Base-by-base conservation (phyloP, 2,888 invertebrate genomes). In the Danaus chrysippus region DNA sequence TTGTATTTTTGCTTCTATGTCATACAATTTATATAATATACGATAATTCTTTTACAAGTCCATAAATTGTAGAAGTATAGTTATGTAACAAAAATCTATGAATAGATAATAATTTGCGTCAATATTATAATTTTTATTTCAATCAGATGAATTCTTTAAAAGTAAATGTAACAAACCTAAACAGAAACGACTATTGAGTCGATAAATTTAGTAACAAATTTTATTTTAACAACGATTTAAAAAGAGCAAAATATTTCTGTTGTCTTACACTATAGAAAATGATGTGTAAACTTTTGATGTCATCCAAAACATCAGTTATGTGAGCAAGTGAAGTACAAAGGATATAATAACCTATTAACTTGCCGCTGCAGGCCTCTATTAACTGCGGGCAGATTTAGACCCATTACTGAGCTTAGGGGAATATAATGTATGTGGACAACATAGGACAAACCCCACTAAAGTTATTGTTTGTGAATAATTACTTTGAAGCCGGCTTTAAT, bases 311-410 rank as follows among this genome's bases (percentile, higher is more conserved):
- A 17, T 11, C 49, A 49, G 10, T 17, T 10, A 10, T 17, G 49
- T 49, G 11, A 49, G 49, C 17, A 49, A 49, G n/a, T 10, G 17
- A 49, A 49, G 1, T 34, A 49, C 49, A 49, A 17, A 49, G 49
- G 49, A 49, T 11, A 49, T 49, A 49, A 49, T 17, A n/a, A 17
- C 17, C 17, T 49, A 49, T 15, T 49, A 49, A 15, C 17, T 49
- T 10, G 49, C 49, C 17, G 1, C 49, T 49, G 49, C 17, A 15
- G 49, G 17, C 49, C 49, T 49, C 49, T 10, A n/a, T 17, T 49
- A 49, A 10, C 17, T 49, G 11, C 12, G 46, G 49, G 2, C 9
- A 17, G 49, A 49, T 15, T 49, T 49, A 49, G 17, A 49, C 17
- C 11, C 49, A 17, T 49, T 49, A 49, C 49, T 49, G 17, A 10